phyloP scores from a whole-genome alignment of 2,797 vertebrate genomes.

The Bovichtus diacanthus region DNA sequence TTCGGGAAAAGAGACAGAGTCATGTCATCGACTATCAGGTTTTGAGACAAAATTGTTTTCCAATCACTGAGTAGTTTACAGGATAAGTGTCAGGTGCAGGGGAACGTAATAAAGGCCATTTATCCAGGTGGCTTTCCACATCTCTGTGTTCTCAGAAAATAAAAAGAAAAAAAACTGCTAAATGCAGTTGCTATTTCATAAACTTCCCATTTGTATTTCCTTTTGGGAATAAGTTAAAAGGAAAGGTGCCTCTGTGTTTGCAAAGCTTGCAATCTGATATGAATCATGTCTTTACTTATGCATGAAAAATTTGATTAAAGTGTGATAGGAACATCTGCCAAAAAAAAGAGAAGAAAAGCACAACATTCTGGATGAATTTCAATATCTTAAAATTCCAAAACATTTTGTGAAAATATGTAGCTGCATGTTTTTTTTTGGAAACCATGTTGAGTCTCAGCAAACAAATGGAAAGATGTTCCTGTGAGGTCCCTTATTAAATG shows the following conservation, averaged over 20 bases:
- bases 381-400: not conserved
- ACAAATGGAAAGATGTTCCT: not conserved
- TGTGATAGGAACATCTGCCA: not conserved
- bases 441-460: not conserved
- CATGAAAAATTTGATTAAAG: conserved; percentile 1
- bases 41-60: not conserved
- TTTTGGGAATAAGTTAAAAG: not conserved
- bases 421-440: not conserved
- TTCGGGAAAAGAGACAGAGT: conserved; percentile 19
- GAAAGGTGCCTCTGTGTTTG: not conserved
- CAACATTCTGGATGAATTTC: conserved; percentile 9
- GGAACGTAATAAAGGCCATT: not conserved
- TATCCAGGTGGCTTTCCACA: not conserved
- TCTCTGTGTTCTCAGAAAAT: not conserved
- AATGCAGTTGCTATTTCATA: not conserved
- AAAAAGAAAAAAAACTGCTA: not conserved
- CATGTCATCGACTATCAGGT: not conserved
- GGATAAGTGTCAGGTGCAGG: not conserved
- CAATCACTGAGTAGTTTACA: not conserved
- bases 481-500: conserved; percentile 35
- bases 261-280: conserved; percentile 14
- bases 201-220: not conserved
- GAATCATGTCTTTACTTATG: conserved; percentile 4
- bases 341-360: conserved; percentile 15
- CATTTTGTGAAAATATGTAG: not conserved